Percentiles rank a stretch among this genome's conserved stretches.
Conservation (phyloP, 1,140 invertebrate genomes). For the Yoshiicerus persimilis region DNA sequence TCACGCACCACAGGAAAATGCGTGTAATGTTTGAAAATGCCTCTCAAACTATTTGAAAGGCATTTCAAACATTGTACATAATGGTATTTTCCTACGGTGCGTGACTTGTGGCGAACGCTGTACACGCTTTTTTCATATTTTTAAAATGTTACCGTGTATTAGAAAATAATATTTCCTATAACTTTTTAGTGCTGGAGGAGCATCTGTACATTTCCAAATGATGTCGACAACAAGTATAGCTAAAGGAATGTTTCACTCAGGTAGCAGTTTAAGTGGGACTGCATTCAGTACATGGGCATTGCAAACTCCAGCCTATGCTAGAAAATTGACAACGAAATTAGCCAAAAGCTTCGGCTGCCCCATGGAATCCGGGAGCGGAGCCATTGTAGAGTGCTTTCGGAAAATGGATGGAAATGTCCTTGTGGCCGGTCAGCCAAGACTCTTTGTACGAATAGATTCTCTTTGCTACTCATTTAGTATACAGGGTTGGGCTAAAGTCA, state of each 20-base stretch:
- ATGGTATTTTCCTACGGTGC: too few relatives aligned
- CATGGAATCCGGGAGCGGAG: not conserved
- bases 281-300: conserved; percentile 18
- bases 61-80: too few relatives aligned
- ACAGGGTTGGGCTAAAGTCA: not conserved
- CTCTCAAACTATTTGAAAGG: too few relatives aligned
- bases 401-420: not conserved
- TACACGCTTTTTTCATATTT: too few relatives aligned
- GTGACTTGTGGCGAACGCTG: too few relatives aligned
- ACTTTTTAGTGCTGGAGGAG: not conserved
- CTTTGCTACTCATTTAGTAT: not conserved
- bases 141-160: too few relatives aligned
- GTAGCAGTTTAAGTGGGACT: not conserved
- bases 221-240: not conserved
- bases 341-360: not conserved
- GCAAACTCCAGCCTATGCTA: not conserved
- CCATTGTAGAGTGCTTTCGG: not conserved
- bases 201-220: conserved; percentile 11
- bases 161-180: not conserved
- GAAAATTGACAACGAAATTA: not conserved
- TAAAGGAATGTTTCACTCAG: not conserved
- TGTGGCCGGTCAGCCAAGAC: not conserved
- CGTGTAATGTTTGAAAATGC: too few relatives aligned
- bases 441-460: not conserved
- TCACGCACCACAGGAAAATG: too few relatives aligned